Evolutionary conservation across 2,113 vertebrate species (phyloP).

Genomic region (Colius striatus): DNA sequence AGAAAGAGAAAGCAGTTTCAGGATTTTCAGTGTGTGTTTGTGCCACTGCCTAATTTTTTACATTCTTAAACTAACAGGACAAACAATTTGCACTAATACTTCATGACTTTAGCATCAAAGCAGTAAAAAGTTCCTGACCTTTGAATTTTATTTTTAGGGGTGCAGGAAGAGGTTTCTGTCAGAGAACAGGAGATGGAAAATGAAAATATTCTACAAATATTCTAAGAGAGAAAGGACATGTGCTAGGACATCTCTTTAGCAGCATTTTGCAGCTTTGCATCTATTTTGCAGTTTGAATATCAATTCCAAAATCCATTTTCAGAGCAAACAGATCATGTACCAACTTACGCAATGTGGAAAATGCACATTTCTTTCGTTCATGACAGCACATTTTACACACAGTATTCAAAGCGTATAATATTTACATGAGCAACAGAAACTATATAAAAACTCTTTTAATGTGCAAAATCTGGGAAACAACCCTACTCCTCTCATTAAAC

Average conservation of each 20-base stretch:
- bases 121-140: neutral
- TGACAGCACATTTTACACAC: neutral
- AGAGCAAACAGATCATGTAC: neutral
- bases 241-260: neutral
- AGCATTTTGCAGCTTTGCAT: no score
- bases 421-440: neutral
- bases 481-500: neutral
- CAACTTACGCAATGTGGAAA: neutral
- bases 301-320: neutral
- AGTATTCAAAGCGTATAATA: neutral
- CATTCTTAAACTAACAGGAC: neutral
- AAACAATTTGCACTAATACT: neutral
- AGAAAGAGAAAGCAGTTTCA: constrained; percentile 56
- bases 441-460: neutral
- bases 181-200: neutral
- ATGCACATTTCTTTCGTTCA: neutral
- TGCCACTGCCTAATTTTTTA: neutral
- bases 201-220: neutral
- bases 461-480: neutral
- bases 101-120: neutral
- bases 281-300: neutral
- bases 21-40: neutral
- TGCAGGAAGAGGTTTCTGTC: neutral
- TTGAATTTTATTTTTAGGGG: neutral
- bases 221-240: neutral